Base-by-base conservation (phyloP, 2,888 invertebrate species). In the Amaurobius ferox region DNA sequence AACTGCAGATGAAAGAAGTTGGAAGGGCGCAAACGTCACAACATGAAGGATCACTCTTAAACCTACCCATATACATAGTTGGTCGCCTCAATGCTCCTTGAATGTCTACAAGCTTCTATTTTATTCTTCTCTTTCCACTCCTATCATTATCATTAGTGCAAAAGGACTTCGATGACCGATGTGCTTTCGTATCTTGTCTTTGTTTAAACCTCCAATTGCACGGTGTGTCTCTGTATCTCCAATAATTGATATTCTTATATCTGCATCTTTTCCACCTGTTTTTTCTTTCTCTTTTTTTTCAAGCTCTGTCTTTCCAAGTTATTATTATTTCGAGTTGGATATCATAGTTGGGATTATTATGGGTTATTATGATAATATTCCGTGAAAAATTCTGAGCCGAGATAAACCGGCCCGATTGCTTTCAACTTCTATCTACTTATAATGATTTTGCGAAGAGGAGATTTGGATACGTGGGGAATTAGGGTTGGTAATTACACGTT, bases 101-200 rank as follows among this genome's bases (percentile, higher is more conserved):
- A 83, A 76, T 83, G 81, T 83, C 76, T 83, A 83, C 81, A 83
- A 83, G 81, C 76, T 83, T 76, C 81, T 71, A 80, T 80, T 80
- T 83, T 83, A 83, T 83, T 83, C 81, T 70, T 83, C 62, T 55
- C 61, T 83, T 76, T 62, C 19, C 81, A 83, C 76, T 83, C 70
- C 81, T 83, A 83, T 83, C 70, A 83, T 83, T 83, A 83, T 83
- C 81, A 83, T 64, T 83, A 68, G 81, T 76, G 81, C 76, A 83
- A 83, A 83, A 76, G 73, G 73, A 76, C 81, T 61, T 39, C 23
- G 61, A 83, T 76, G 81, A 83, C 70, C 76, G 81, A 83, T 83
- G 70, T 76, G 81, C 74, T 64, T 83, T 83, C 81, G 62, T 35
- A 70, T 76, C 48, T 62, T 76, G 76, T 83, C 81, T 83, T 83